phyloP scores from a whole-genome alignment of 2,888 invertebrate genomes.

The Lamproptera curius region DNA sequence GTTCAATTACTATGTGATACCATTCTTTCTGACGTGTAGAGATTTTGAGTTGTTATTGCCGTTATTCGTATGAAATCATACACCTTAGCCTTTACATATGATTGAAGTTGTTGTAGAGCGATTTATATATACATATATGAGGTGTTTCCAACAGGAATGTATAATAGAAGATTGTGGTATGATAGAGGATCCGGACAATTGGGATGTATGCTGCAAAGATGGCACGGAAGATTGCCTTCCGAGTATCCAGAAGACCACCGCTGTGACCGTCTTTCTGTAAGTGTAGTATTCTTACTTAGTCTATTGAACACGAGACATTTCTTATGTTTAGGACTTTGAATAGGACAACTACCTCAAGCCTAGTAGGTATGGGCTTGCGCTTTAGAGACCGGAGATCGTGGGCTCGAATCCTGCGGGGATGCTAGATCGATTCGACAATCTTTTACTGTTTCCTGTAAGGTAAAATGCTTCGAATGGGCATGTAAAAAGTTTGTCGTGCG shows the following conservation, averaged over 20 bases:
- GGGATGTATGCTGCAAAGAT: conserved; percentile 83
- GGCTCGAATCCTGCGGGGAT: too few species aligned
- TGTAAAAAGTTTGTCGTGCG: too few species aligned
- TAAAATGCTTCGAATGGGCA: too few species aligned
- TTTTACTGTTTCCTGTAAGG: not conserved
- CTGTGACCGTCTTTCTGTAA: conserved; percentile 36
- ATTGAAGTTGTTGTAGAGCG: too few species aligned
- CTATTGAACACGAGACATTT: too few species aligned
- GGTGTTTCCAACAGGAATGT: too few species aligned
- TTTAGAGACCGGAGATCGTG: too few species aligned
- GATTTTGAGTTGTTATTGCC: not conserved
- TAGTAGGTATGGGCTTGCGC: too few species aligned
- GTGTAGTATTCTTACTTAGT: conserved; percentile 19
- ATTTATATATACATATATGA: too few species aligned
- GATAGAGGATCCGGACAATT: conserved; percentile 61
- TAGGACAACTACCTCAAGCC: not conserved
- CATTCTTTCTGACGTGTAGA: not conserved
- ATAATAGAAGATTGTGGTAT: conserved; percentile 87
- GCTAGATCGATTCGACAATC: too few species aligned
- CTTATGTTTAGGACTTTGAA: not conserved
- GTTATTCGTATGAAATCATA: not conserved
- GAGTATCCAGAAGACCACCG: conserved; percentile 86
- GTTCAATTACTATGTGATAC: too few species aligned
- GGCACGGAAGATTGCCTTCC: conserved; percentile 83
- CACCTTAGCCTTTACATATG: too few species aligned